phyloP scores from a whole-genome alignment of 2,888 invertebrate genomes.

The Globia sparganii region DNA sequence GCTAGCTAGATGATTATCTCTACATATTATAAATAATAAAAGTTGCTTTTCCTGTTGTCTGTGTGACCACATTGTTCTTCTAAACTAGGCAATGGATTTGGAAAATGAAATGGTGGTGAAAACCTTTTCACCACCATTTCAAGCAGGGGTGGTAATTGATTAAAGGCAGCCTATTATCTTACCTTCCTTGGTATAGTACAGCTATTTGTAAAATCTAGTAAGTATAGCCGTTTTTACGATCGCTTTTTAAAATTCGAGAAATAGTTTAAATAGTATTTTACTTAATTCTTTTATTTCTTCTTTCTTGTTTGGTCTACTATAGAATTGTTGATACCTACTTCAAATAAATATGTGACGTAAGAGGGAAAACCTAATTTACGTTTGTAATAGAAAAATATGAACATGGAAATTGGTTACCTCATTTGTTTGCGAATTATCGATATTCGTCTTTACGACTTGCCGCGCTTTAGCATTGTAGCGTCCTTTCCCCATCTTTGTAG shows the following conservation, averaged over 20 bases:
- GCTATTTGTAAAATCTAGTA: neutral
- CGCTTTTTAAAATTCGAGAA: neutral
- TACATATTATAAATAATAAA: too few relatives aligned
- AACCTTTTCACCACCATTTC: neutral
- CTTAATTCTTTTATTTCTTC: neutral
- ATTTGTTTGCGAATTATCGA: conserved; percentile 93
- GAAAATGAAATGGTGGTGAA: too few relatives aligned
- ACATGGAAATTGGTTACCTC: conserved; percentile 87
- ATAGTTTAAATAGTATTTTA: too few relatives aligned
- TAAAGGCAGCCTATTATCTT: neutral
- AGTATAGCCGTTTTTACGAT: too few relatives aligned
- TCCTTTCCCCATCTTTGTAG: conserved; percentile 92
- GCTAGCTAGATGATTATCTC: too few relatives aligned
- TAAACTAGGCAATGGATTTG: neutral
- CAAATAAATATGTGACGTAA: neutral
- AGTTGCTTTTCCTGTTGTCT: neutral
- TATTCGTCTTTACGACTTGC: conserved; percentile 92
- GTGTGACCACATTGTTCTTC: neutral
- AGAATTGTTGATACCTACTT: neutral
- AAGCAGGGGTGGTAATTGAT: neutral
- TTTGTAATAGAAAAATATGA: neutral
- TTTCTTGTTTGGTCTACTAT: neutral
- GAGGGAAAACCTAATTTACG: neutral
- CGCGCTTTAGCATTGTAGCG: conserved; percentile 94
- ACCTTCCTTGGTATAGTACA: neutral